A percentile compares a stretch with the other conserved stretches of the same genome.
phyloP scores from a whole-genome alignment of 2,113 vertebrate genomes.

The Aplodontia rufa region DNA sequence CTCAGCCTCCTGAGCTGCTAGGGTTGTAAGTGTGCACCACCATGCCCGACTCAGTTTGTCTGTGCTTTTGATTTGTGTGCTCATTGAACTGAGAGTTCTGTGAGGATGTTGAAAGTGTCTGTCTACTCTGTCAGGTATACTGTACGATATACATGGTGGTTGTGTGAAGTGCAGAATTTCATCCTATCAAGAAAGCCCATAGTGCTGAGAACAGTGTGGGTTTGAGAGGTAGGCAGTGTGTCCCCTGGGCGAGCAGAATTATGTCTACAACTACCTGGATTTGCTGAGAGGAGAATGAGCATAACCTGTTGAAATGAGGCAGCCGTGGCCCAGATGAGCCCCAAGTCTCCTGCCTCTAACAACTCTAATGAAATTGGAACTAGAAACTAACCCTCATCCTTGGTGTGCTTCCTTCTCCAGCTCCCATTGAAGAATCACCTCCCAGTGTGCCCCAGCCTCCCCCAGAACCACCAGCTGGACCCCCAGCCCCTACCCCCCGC shows the following conservation, averaged over 20 bases:
- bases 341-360: not conserved
- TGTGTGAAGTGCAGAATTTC: not conserved
- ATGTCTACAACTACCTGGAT: not conserved
- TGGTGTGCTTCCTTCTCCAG: slow-evolving; percentile 58
- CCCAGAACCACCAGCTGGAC: slow-evolving; percentile 51
- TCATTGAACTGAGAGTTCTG: not conserved
- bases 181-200: not conserved
- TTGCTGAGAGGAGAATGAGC: not conserved
- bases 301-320: not conserved
- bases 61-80: not conserved
- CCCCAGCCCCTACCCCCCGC: slow-evolving; percentile 57
- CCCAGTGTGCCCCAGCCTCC: slow-evolving; percentile 44
- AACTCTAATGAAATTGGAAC: not conserved
- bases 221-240: not conserved
- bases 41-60: too few relatives aligned
- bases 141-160: not conserved
- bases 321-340: not conserved
- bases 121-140: too few relatives aligned
- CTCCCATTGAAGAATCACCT: slow-evolving; percentile 45
- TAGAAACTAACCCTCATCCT: not conserved
- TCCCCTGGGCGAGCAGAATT: not conserved
- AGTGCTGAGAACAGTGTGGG: fast-evolving
- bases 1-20: too few relatives aligned
- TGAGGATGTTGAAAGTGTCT: not conserved
- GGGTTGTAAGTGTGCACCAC: too few relatives aligned